Evolutionary conservation across 2,888 invertebrate species (phyloP), one percentile per base, ranked within the genome.

Genomic region (Drosophila neotestacea): DNA sequence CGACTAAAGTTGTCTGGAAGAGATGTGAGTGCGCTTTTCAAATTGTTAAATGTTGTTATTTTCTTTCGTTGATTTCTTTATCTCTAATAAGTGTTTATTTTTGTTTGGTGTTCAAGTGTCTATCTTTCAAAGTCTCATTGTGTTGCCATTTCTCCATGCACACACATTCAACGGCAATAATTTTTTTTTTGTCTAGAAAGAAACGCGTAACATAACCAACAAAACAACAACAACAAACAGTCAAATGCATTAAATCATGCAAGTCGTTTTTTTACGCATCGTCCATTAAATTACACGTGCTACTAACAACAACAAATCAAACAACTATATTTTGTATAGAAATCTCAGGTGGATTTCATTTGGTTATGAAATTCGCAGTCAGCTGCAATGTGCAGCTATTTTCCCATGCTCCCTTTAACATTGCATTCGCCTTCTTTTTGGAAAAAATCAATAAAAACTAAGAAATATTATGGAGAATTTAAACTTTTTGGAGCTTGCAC

Each of bases 1-100:
- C 92, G 92, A 92, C 92, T 91, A 85, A 92, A 91, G 92, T 92
- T 92, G 92, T 92, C 92, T 92, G 92, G 92, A 92, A 92, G 88
- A 92, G 92, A 92, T 92, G 92, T 92, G 92, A 92, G 92, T 92
- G 81, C 62, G 65, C 70, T 60, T 74, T 74, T 77, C 28, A 72
- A 77, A 71, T 81, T 82, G 72, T 78, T 74, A 68, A 68, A 39
- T 73, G 73, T 34, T 73, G 65, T 56, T 65, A 30, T 64, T 63
- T 69, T 74, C 28, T 63, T 69, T 74, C 28, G 73, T 79, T 73
- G 46, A 50, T 55, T 73, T 77, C 41, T 56, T 77, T 77, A 73
- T 77, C 70, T 70, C 70, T 70, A 50, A 41, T 68, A 68, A 71
- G 60, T 73, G 63, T 70, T 50, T n/a, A 51, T 71, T 78, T 73